Evolutionary conservation across 2,113 vertebrate species (phyloP).

Genomic region (Craseonycteris thonglongyai): DNA sequence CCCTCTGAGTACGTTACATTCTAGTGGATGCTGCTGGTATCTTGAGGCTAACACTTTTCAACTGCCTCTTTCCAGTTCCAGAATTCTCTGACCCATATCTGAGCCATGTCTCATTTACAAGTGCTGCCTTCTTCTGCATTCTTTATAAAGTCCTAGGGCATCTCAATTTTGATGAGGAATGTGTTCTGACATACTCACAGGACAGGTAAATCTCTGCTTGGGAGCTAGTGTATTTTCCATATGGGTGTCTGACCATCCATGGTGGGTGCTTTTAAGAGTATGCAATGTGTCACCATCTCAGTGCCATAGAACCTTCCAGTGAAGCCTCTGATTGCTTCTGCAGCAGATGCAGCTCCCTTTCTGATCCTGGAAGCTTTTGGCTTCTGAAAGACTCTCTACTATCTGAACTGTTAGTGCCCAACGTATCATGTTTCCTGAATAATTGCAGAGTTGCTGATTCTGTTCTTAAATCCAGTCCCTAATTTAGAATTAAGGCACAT

Average conservation of each 20-base stretch:
- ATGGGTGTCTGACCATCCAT: background rate
- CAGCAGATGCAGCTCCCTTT: background rate
- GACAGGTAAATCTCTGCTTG: background rate
- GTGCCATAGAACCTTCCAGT: background rate
- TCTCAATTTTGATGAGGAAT: background rate
- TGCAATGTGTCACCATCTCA: background rate
- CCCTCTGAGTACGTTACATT: background rate
- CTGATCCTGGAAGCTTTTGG: background rate
- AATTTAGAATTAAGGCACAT: background rate
- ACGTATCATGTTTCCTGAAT: background rate
- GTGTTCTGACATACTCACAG: background rate
- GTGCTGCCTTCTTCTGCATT: background rate
- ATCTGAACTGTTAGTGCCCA: too few relatives aligned
- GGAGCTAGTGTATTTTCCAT: background rate
- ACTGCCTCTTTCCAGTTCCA: background rate
- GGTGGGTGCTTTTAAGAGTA: background rate
- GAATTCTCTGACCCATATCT: background rate
- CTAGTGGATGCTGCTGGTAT: background rate
- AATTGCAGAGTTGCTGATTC: background rate
- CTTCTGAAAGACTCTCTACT: background rate
- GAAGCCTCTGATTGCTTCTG: background rate
- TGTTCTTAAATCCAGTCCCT: background rate
- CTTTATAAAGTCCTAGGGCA: background rate
- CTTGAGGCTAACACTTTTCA: background rate
- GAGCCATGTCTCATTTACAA: background rate